Base-by-base conservation (phyloP, 1,140 invertebrate genomes). In the Drosophila kurseongensis region DNA sequence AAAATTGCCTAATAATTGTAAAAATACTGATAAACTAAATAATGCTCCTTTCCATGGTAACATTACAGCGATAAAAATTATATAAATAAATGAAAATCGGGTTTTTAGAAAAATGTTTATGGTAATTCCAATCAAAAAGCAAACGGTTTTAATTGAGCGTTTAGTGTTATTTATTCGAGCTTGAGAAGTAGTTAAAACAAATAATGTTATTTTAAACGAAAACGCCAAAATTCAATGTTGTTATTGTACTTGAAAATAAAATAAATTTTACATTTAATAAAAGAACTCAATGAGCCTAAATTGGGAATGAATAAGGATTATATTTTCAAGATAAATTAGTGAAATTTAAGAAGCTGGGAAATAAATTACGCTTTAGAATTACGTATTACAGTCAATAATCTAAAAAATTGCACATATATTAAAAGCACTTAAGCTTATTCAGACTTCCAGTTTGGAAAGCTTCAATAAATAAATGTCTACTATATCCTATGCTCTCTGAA, bases 211-310 rank as follows among this genome's bases (percentile, higher is more conserved):
- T 35, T 10, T 35, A 35, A n/a, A 35, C 48, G 9, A 52, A 18
- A n/a, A 9, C 8, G 29, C 50, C 50, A 52, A 52, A 51, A 52
- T 48, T 35, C 35, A 51, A 51, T 51, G 29, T 51, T 51, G 35
- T 35, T 12, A 10, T 35, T 51, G 48, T 51, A 29, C 48, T 35
- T 16, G 13, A 35, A 51, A 35, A 12, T 16, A 14, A 51, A 35
- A 16, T 4, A 1, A 5, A 8, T 10, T 12, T 16, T 35, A 16
- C 16, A 12, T 5, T 35, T 40, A 32, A 32, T 40, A 6, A 40
- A 5, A 6, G n/a, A 38, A 12, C 1, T 12, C 7, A 38, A 38
- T 32, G 29, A 8, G 7, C 8, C 6, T 32, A 32, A 1, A 32
- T 32, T 8, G 29, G 29, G 8, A 32, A 32, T 32, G 1, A 7